phyloP scores from a whole-genome alignment of 1,140 invertebrate genomes.

The Goniozus legneri region DNA sequence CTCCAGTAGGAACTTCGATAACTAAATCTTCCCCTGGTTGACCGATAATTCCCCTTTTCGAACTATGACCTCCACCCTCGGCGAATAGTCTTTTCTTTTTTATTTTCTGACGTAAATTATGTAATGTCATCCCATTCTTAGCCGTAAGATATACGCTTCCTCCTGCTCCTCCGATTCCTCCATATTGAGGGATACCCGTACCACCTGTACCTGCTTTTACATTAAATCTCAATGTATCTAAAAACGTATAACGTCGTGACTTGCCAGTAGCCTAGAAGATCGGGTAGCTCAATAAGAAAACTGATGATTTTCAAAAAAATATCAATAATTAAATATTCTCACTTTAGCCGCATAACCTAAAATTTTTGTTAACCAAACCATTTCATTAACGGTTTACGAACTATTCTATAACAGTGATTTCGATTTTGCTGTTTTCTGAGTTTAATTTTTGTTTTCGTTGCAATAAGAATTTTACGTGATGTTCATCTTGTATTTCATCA shows the following conservation, averaged over 20 bases:
- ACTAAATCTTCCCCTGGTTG: conserved; percentile 64
- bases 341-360: conserved; percentile 36
- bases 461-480: no score
- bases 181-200: conserved; percentile 71
- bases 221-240: conserved; percentile 70
- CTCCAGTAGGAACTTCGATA: conserved; percentile 75
- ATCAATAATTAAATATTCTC: conserved; percentile 1
- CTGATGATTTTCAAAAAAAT: not conserved
- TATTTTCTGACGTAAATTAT: conserved; percentile 54
- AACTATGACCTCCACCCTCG: conserved; percentile 67
- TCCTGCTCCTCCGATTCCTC: conserved; percentile 81
- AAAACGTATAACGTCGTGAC: conserved; percentile 56
- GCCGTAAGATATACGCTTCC: conserved; percentile 75
- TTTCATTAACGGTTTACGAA: conserved; percentile 24
- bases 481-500: no score
- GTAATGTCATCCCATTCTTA: conserved; percentile 61
- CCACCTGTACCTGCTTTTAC: conserved; percentile 76
- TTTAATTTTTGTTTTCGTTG: no score
- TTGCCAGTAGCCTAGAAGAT: conserved; percentile 36
- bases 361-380: conserved; percentile 43
- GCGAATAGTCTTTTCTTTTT: conserved; percentile 62
- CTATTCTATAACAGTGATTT: no score
- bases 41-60: conserved; percentile 71
- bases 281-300: conserved; percentile 1
- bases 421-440: no score